These are phyloP conservation scores for Diglossa cyanea DNA, from an alignment of 2,797 vertebrate species.

Conservation along the genomic window DNA sequence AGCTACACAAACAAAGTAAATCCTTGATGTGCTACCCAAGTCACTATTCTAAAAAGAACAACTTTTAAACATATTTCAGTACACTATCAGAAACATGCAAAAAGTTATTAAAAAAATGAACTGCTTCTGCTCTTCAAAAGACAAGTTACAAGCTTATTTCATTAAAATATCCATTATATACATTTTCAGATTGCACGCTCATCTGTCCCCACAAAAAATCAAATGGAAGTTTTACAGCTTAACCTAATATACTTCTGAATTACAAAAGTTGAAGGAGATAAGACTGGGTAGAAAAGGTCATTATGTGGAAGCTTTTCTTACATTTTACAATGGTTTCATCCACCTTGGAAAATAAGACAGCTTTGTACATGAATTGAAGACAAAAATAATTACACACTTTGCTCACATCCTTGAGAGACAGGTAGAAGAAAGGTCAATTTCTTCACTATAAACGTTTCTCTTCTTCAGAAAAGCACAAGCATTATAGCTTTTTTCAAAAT, in stretches of 20 bases:
- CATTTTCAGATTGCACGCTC: fast-evolving
- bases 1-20: background rate
- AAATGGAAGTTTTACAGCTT: background rate
- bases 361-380: background rate
- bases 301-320: background rate
- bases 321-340: background rate
- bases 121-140: background rate
- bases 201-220: background rate
- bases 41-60: background rate
- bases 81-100: background rate
- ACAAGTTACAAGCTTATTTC: background rate
- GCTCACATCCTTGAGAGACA: background rate
- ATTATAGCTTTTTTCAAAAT: background rate
- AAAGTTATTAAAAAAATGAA: background rate
- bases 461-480: background rate
- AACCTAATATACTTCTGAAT: background rate
- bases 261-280: background rate
- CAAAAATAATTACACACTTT: background rate
- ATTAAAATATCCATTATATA: background rate
- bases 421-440: background rate
- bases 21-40: background rate
- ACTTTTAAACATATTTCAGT: background rate
- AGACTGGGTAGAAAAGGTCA: background rate
- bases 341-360: background rate
- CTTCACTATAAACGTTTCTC: background rate